These are phyloP conservation scores for Eulacestoma nigropectus DNA, from an alignment of 2,113 vertebrate species.

Conservation along the genomic window DNA sequence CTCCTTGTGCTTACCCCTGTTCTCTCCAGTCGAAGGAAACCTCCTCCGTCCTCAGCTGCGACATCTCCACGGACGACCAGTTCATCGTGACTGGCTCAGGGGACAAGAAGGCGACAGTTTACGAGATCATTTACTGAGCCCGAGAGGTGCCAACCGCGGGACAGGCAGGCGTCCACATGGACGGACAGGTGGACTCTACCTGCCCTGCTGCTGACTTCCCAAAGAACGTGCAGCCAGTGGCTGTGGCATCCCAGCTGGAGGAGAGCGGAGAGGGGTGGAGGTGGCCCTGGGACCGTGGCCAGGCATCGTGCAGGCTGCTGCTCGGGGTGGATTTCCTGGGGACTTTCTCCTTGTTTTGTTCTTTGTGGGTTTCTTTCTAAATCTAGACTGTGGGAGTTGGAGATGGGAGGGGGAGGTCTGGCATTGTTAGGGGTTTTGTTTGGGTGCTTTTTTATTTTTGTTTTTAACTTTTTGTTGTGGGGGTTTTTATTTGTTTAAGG, in stretches of 20 bases:
- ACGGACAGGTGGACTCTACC: neutral
- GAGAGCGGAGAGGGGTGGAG: neutral
- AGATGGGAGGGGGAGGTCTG: neutral
- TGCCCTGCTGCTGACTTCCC: neutral
- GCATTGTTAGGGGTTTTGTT: neutral
- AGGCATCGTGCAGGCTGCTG: neutral
- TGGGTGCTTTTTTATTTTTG: neutral
- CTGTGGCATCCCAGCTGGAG: neutral
- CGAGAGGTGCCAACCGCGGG: neutral
- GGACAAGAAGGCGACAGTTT: constrained; percentile 97
- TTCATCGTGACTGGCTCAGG: constrained; percentile 97
- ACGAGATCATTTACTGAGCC: constrained; percentile 95
- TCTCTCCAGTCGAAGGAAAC: constrained; percentile 88
- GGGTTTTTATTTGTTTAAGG: neutral
- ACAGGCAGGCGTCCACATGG: neutral
- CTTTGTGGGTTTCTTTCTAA: constrained; percentile 5
- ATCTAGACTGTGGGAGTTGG: neutral
- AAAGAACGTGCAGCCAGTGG: neutral
- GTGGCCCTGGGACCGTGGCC: neutral
- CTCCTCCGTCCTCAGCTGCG: constrained; percentile 94
- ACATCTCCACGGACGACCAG: constrained; percentile 93
- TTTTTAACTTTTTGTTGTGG: neutral
- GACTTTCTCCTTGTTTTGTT: constrained; percentile 10
- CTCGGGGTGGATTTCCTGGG: neutral
- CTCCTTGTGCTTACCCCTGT: neutral